These are phyloP conservation scores for Sycophaga agraensis DNA, from an alignment of 1,140 invertebrate genomes.

Conservation along the genomic window DNA sequence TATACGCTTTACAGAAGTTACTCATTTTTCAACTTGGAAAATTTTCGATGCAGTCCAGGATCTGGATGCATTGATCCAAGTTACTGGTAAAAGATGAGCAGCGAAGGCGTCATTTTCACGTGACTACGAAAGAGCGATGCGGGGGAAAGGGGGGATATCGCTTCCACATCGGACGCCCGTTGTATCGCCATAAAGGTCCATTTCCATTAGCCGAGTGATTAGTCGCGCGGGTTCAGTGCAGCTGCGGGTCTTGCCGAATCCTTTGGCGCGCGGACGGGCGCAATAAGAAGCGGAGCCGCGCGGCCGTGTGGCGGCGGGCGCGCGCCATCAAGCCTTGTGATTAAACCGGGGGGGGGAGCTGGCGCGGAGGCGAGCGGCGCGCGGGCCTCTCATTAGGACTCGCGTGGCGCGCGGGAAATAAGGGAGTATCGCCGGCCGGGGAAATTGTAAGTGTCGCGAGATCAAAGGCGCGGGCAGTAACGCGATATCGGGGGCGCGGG, in stretches of 20 bases:
- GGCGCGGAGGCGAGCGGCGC: constrained; percentile 9
- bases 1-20: no score
- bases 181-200: background rate
- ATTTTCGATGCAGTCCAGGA: no score
- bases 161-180: background rate
- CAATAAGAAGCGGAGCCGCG: background rate
- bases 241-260: no score
- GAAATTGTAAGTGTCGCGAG: constrained; percentile 61
- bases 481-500: constrained; percentile 52
- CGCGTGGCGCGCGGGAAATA: constrained; percentile 56
- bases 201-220: no score
- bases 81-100: no score
- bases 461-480: constrained; percentile 56
- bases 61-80: no score
- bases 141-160: background rate
- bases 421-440: constrained; percentile 57
- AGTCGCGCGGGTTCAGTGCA: background rate
- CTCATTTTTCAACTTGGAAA: no score
- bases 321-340: constrained; percentile 54
- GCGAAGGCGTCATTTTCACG: no score
- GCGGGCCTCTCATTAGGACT: constrained; percentile 53
- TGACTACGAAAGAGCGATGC: no score
- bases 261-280: background rate
- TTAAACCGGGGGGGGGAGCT: constrained; percentile 38
- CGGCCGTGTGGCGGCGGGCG: no score